Evolutionary conservation across 92 coral and sea anemone species (phyloP).

Genomic region (Meandrina meandrites): DNA sequence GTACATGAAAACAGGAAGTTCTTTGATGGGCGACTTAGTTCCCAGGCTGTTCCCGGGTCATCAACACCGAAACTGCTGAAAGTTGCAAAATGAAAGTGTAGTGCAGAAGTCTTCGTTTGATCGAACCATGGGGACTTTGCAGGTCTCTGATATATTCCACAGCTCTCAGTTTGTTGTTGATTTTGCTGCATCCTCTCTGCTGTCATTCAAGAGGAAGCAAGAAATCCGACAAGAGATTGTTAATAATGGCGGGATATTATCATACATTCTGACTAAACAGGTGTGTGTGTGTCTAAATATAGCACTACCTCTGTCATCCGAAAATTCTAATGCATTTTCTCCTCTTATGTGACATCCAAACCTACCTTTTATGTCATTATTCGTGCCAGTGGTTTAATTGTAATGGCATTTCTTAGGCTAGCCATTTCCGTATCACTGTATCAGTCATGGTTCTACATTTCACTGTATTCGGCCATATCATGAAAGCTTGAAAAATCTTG

Average conservation of each 20-base stretch:
- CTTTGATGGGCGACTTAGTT: not conserved
- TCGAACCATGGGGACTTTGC: constrained; percentile 10
- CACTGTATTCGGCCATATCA: no score
- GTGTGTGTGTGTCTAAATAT: not conserved
- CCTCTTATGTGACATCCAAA: not conserved
- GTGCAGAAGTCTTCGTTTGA: not conserved
- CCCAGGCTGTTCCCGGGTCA: not conserved
- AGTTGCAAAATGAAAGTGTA: constrained; percentile 10
- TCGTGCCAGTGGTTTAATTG: not conserved
- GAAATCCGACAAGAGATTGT: constrained; percentile 76
- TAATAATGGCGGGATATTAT: constrained; percentile 83
- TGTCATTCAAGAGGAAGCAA: constrained; percentile 87
- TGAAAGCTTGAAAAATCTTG: no score
- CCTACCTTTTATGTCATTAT: not conserved
- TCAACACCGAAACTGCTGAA: not conserved
- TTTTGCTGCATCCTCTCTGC: constrained; percentile 66
- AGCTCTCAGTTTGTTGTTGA: constrained; percentile 76
- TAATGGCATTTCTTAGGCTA: no score
- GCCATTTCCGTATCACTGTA: not conserved
- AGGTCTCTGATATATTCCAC: constrained; percentile 40
- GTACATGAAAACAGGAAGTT: not conserved
- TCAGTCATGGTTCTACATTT: no score
- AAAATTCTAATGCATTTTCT: not conserved
- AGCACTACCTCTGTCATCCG: not conserved
- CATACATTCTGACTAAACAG: constrained; percentile 83